Conservation (phyloP, 1,140 invertebrate species). For the Centruroides vittatus region DNA sequence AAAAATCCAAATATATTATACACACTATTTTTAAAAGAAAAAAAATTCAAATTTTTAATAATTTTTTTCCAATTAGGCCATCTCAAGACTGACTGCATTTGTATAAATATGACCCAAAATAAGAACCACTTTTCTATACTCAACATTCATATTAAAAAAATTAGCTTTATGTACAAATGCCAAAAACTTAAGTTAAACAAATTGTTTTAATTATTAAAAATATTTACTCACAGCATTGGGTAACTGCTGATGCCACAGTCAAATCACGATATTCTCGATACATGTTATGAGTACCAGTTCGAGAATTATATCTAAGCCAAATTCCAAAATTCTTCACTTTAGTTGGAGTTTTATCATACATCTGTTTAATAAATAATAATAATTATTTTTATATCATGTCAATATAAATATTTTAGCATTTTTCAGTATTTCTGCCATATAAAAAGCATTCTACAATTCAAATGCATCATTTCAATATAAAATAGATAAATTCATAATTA, state of each 20-base stretch:
- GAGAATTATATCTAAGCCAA: slow-evolving; percentile 89
- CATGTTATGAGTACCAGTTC: slow-evolving; percentile 99
- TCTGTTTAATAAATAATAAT: slow-evolving; percentile 32
- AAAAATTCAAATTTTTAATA: no score
- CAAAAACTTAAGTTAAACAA: background rate
- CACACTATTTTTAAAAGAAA: no score
- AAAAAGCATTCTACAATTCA: no score
- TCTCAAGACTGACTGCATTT: no score
- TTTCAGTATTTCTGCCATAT: no score
- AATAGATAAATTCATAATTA: no score
- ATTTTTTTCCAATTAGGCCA: no score
- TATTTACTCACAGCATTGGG: slow-evolving; percentile 63
- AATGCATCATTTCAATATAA: no score
- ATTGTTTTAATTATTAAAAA: background rate
- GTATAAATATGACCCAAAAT: background rate
- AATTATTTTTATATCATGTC: no score
- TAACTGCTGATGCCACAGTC: slow-evolving; percentile 86
- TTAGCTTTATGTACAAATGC: background rate
- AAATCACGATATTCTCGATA: slow-evolving; percentile 98
- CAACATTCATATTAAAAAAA: background rate
- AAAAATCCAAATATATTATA: no score
- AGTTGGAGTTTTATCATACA: slow-evolving; percentile 76
- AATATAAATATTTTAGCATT: no score
- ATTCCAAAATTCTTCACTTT: slow-evolving; percentile 99
- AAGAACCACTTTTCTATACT: background rate